phyloP scores from a whole-genome alignment of 2,113 vertebrate species.

The Amphiprion ocellaris region DNA sequence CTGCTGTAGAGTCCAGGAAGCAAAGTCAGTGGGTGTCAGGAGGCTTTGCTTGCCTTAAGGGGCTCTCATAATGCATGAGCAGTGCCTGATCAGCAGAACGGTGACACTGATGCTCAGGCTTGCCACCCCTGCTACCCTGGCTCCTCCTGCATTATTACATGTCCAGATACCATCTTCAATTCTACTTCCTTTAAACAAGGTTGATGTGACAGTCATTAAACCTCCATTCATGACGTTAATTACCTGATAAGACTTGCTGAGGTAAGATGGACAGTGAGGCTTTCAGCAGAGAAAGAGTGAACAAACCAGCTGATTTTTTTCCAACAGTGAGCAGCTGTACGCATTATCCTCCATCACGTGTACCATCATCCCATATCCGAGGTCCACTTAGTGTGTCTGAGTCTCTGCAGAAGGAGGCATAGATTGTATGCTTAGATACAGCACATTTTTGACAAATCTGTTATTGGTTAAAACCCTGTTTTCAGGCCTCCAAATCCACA shows the following conservation, averaged over 20 bases:
- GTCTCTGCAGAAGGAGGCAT: constrained; percentile 8
- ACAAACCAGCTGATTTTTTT: constrained; percentile 48
- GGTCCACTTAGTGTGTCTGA: constrained; percentile 5
- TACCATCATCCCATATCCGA: constrained; percentile 18
- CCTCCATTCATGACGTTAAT: constrained; percentile 81
- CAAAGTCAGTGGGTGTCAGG: constrained; percentile 48
- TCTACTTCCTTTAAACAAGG: constrained; percentile 81
- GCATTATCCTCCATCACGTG: constrained; percentile 30
- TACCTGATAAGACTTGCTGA: constrained; percentile 79
- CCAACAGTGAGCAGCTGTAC: constrained; percentile 21
- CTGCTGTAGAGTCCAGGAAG: constrained; percentile 37
- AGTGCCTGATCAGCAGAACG: constrained; percentile 70
- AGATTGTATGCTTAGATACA: background rate
- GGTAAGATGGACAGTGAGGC: constrained; percentile 66
- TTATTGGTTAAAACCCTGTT: background rate
- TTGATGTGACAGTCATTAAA: constrained; percentile 80
- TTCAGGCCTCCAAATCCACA: background rate
- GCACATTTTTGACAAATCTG: background rate
- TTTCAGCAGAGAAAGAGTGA: constrained; percentile 56
- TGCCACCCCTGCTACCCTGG: constrained; percentile 37
- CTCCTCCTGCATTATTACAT: constrained; percentile 72
- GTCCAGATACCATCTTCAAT: constrained; percentile 83
- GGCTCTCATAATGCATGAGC: constrained; percentile 65
- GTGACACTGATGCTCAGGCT: constrained; percentile 74
- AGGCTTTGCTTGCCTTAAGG: constrained; percentile 54